Percentiles rank a stretch among this genome's conserved stretches.
phyloP scores from a whole-genome alignment of 2,113 vertebrate genomes.

The Amphiprion percula region DNA sequence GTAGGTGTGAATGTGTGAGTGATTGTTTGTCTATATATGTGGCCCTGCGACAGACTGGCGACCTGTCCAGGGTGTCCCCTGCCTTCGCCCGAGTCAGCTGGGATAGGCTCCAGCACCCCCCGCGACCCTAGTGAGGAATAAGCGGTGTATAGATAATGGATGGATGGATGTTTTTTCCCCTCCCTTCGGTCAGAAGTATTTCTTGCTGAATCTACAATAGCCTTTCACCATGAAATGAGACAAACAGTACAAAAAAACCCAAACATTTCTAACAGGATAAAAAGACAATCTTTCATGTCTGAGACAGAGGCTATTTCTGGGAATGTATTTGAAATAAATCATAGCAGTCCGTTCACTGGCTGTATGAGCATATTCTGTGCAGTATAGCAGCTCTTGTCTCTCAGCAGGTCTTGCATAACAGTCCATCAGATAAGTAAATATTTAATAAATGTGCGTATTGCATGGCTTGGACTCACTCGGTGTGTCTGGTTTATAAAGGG shows the following conservation, averaged over 20 bases:
- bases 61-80: too few species aligned
- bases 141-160: too few species aligned
- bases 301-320: constrained; percentile 21
- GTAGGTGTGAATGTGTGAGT: too few species aligned
- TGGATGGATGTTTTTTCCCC: neutral
- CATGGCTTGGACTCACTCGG: constrained; percentile 26
- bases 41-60: too few species aligned
- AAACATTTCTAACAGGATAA: constrained; percentile 9
- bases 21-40: too few species aligned
- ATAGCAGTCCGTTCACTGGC: neutral
- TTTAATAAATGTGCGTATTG: constrained; percentile 50
- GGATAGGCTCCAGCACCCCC: too few species aligned
- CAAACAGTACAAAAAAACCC: neutral
- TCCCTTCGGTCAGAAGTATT: neutral
- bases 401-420: constrained; percentile 41
- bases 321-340: constrained; percentile 2
- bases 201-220: neutral
- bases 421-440: constrained; percentile 63
- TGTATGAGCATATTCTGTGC: constrained; percentile 14
- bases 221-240: neutral
- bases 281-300: constrained; percentile 17
- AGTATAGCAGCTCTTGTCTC: constrained; percentile 25
- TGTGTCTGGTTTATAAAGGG: constrained; percentile 50
- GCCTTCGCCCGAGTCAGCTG: too few species aligned
- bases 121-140: too few species aligned